phyloP scores from a whole-genome alignment of 2,113 vertebrate species.

The Boulengeromyrus knoepffleri region DNA sequence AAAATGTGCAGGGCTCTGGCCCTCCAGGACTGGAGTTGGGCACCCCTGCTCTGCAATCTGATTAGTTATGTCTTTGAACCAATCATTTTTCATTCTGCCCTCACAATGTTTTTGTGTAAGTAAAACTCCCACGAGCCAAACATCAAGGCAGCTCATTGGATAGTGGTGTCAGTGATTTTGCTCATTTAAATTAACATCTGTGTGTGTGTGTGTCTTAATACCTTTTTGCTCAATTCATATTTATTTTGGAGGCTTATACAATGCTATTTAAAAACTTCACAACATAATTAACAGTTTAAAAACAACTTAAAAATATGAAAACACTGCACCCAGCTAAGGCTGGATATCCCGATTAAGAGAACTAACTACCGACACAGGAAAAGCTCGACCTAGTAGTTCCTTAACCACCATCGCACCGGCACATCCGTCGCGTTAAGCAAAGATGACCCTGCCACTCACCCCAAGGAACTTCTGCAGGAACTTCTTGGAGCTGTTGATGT shows the following conservation, averaged over 20 bases:
- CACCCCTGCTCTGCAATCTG: too few relatives aligned
- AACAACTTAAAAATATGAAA: neutral
- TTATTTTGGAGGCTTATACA: neutral
- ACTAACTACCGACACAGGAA: neutral
- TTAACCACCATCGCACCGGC: neutral
- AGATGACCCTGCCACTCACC: constrained; percentile 56
- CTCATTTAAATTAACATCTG: neutral
- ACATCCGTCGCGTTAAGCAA: neutral
- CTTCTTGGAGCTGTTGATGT: constrained; percentile 84
- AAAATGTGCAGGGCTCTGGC: too few relatives aligned
- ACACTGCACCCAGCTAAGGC: neutral
- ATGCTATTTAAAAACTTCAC: neutral
- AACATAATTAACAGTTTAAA: neutral
- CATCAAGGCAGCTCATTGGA: neutral
- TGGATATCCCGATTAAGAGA: neutral
- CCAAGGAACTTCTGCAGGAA: constrained; percentile 84
- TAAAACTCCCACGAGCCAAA: neutral
- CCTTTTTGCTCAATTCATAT: neutral
- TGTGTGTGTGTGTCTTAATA: neutral
- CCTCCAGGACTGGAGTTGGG: too few relatives aligned
- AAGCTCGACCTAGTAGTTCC: neutral
- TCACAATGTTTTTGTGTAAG: too few relatives aligned
- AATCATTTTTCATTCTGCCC: too few relatives aligned
- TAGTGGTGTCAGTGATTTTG: neutral
- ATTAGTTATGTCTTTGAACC: too few relatives aligned